Conservation (phyloP, 2,888 invertebrate genomes). For the Epistrophe grossulariae region DNA sequence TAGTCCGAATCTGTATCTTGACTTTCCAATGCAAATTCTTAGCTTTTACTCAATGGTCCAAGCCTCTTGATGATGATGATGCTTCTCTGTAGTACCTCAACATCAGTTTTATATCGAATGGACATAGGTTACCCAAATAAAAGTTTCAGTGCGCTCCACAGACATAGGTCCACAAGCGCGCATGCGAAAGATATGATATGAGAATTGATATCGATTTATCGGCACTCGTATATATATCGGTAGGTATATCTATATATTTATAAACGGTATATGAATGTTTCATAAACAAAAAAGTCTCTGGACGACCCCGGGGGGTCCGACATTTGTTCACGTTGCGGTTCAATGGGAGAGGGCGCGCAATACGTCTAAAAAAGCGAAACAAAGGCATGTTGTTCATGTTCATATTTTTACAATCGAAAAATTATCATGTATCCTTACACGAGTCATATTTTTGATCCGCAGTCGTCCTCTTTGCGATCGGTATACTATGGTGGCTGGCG, state of each 20-base stretch:
- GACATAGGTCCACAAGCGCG: slow-evolving; percentile 39
- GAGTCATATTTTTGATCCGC: slow-evolving; percentile 78
- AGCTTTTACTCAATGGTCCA: slow-evolving; percentile 35
- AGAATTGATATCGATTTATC: slow-evolving; percentile 75
- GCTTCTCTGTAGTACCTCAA: slow-evolving; percentile 49
- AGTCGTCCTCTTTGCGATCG: slow-evolving; percentile 22
- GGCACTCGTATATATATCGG: slow-evolving; percentile 53
- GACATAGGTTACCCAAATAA: slow-evolving; percentile 65
- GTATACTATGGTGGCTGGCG: neutral
- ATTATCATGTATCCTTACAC: slow-evolving; percentile 80
- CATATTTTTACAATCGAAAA: slow-evolving; percentile 77
- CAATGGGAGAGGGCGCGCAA: slow-evolving; percentile 68
- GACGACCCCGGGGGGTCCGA: slow-evolving; percentile 70
- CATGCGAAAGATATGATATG: slow-evolving; percentile 67
- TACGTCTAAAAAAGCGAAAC: slow-evolving; percentile 70
- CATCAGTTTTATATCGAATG: slow-evolving; percentile 30
- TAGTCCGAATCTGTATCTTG: slow-evolving; percentile 40
- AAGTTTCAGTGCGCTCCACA: slow-evolving; percentile 56
- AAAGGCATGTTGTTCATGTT: slow-evolving; percentile 76
- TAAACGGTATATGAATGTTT: slow-evolving; percentile 48
- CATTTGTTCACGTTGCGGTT: slow-evolving; percentile 75
- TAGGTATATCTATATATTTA: slow-evolving; percentile 1
- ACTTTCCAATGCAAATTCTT: slow-evolving; percentile 70
- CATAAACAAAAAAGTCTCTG: slow-evolving; percentile 65
- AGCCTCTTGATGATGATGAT: slow-evolving; percentile 57